Percentiles rank a stretch among this genome's conserved stretches.
phyloP scores from a whole-genome alignment of 2,797 vertebrate genomes.

The Vireo griseus region DNA sequence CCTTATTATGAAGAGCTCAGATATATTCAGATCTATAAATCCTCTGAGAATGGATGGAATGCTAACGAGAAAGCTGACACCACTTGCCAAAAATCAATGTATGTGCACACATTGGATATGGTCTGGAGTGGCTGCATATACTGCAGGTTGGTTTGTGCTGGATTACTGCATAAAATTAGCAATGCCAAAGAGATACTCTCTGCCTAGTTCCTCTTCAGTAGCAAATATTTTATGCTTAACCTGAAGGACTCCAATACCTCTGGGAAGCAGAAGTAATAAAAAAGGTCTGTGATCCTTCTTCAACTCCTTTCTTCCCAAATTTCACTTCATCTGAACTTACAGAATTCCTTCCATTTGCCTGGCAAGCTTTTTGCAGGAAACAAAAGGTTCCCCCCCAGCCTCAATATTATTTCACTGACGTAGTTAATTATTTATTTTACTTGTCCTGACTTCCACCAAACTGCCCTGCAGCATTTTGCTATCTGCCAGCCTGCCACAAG shows the following conservation, averaged over 20 bases:
- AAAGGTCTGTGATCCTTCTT: not conserved
- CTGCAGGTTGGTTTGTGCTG: not conserved
- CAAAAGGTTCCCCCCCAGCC: not conserved
- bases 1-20: not conserved
- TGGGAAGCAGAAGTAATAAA: not conserved
- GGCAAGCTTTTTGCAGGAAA: not conserved
- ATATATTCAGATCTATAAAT: not conserved
- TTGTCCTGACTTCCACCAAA: accelerated
- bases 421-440: not conserved
- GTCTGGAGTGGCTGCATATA: not conserved
- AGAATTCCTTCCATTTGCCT: not conserved
- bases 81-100: not conserved
- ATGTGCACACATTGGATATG: accelerated
- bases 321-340: not conserved
- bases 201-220: not conserved
- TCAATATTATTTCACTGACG: not conserved
- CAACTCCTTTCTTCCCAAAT: not conserved
- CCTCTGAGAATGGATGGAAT: not conserved
- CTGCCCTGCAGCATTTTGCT: accelerated
- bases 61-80: not conserved
- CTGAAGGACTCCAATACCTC: not conserved
- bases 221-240: not conserved
- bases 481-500: not conserved
- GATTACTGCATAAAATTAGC: not conserved
- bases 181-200: not conserved